Percentiles rank a stretch among this genome's conserved stretches.
phyloP scores from a whole-genome alignment of 2,113 vertebrate species.

The Gallinago jamesoni region DNA sequence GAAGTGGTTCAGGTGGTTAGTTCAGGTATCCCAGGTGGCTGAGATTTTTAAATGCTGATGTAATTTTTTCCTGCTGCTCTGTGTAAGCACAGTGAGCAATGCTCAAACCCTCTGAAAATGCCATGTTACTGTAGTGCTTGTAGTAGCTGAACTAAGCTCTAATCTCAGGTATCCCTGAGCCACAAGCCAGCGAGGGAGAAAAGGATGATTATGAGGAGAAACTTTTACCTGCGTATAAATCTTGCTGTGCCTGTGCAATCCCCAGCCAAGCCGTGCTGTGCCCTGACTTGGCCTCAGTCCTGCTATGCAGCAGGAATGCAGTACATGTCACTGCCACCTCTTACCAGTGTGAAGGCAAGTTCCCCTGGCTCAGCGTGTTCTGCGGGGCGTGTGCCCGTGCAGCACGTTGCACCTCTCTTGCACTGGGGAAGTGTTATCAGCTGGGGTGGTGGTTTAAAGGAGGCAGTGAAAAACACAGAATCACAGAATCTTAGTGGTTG shows the following conservation, averaged over 20 bases:
- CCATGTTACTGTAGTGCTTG: background rate
- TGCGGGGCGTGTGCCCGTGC: accelerated
- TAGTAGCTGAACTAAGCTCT: background rate
- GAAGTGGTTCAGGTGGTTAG: background rate
- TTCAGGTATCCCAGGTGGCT: background rate
- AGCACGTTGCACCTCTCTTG: background rate
- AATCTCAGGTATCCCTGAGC: background rate
- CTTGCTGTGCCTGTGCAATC: background rate
- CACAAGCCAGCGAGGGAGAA: background rate
- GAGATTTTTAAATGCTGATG: background rate
- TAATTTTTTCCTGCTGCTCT: background rate
- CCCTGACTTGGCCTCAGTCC: background rate
- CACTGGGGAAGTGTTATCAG: background rate
- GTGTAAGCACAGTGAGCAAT: background rate
- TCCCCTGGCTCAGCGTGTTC: accelerated
- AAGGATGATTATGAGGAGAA: background rate
- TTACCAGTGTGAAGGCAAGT: background rate
- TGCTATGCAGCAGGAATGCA: background rate
- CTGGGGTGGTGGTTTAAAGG: background rate
- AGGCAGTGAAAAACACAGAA: background rate
- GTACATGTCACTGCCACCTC: background rate
- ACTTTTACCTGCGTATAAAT: background rate
- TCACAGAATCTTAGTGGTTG: too few species aligned
- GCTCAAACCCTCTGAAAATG: background rate
- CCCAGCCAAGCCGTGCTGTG: background rate